Base-by-base conservation (phyloP, 2,888 invertebrate genomes). In the Hecatera dysodea region DNA sequence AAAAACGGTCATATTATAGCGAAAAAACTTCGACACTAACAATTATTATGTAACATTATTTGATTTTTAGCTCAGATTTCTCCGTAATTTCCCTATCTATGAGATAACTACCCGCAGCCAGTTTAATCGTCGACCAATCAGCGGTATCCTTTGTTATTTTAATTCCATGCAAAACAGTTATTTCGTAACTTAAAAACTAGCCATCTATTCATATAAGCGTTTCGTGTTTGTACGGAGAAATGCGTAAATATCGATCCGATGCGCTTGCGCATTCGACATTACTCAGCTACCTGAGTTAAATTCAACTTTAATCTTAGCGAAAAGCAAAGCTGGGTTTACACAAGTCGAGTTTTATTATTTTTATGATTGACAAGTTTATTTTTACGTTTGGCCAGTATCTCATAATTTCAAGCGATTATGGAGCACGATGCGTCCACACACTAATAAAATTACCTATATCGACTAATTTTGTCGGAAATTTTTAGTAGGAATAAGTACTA, bases 201-300 rank as follows among this genome's bases (percentile, higher is more conserved):
- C 8, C 17, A 11, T 27, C 46, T 62, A n/a, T 19, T 42, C 8
- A 42, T 17, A 17, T 15, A 24, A 17, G n/a, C 36, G n/a, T 71
- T 57, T 78, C 36, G 24, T 12, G 57, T 71, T 78, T 72, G 78
- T 57, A 72, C 36, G 19, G 17, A 27, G 19, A 52, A 80, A 75
- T 33, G 81, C 64, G 72, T 70, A 39, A 62, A 48, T 57, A 77
- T 81, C 53, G 42, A 78, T 81, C 65, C 39, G 78, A 44, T 70
- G 56, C 70, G 64, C 71, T 44, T 69, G 33, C 71, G 29, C 64
- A 27, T 61, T 64, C 17, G 24, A 42, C 24, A 33, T 46, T 42
- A 39, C 39, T 68, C 22, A 67, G n/a, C 36, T 24, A 75, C 29
- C 27, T 29, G 29, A 22, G 22, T 65, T 48, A 60, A 29, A 19